Conservation (phyloP, 2,113 vertebrate species). For the Ciconia stormi region DNA sequence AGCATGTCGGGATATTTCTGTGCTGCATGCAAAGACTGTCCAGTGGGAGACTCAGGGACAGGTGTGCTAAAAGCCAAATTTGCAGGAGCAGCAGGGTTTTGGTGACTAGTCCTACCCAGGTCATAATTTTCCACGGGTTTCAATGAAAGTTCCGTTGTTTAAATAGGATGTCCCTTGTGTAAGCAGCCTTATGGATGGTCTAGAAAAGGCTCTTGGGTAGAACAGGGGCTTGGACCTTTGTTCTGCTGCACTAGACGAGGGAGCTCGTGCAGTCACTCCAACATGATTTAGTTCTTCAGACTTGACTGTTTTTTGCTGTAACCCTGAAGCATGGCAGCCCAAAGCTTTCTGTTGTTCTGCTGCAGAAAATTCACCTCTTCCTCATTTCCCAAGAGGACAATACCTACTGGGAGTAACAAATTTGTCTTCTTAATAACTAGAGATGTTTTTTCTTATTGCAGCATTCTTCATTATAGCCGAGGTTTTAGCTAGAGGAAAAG, state of each 20-base stretch:
- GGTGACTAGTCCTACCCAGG: neutral
- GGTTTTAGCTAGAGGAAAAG: neutral
- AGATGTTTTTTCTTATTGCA: neutral
- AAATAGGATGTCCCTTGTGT: no score
- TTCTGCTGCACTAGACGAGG: neutral
- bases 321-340: neutral
- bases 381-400: neutral
- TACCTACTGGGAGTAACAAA: neutral
- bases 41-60: rapidly evolving
- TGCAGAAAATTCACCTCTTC: neutral
- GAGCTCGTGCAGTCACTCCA: neutral
- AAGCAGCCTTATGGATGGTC: neutral
- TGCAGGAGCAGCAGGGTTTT: neutral
- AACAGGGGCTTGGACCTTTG: no score
- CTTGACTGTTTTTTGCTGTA: no score
- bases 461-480: neutral
- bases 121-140: neutral
- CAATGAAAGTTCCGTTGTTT: rapidly evolving
- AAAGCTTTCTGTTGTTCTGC: neutral
- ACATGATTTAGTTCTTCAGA: rapidly evolving
- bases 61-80: neutral
- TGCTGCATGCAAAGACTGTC: rapidly evolving
- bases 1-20: rapidly evolving
- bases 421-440: neutral
- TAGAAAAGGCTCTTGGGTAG: neutral